Percentiles rank a stretch among this genome's conserved stretches.
Evolutionary conservation across 1,140 invertebrate genomes (phyloP).

Genomic region (Bursaphelenchus mucronatus): DNA sequence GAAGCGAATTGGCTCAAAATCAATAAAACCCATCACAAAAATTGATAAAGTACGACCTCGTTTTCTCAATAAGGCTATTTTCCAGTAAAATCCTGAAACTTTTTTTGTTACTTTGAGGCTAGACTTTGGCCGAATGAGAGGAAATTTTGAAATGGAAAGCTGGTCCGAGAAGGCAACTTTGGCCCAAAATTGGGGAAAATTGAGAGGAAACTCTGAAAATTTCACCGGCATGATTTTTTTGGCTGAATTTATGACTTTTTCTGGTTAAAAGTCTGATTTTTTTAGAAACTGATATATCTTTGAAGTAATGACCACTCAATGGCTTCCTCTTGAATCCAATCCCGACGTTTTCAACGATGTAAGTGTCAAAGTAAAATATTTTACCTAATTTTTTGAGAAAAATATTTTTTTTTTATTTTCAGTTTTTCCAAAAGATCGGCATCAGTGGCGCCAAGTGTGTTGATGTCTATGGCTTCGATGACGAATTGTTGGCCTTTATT

Average conservation of each 20-base stretch:
- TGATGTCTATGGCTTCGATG: slow-evolving; percentile 47
- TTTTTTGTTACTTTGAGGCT: too few species aligned
- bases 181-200: too few species aligned
- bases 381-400: slow-evolving; percentile 12
- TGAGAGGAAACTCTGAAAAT: too few species aligned
- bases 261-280: slow-evolving; percentile 1
- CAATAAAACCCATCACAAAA: too few species aligned
- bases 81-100: too few species aligned
- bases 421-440: slow-evolving; percentile 46
- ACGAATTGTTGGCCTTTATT: slow-evolving; percentile 36
- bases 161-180: too few species aligned
- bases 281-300: background rate
- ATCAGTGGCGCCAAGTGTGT: slow-evolving; percentile 37
- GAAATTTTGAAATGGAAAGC: too few species aligned
- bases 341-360: slow-evolving; percentile 48
- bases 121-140: too few species aligned
- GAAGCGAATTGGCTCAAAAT: too few species aligned
- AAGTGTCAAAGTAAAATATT: slow-evolving; percentile 5
- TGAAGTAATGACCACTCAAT: slow-evolving; percentile 16
- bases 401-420: slow-evolving; percentile 28
- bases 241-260: background rate
- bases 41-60: too few species aligned
- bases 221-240: background rate
- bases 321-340: slow-evolving; percentile 47
- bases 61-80: too few species aligned